phyloP scores from a whole-genome alignment of 2,797 vertebrate species.

The Martes flavigula region DNA sequence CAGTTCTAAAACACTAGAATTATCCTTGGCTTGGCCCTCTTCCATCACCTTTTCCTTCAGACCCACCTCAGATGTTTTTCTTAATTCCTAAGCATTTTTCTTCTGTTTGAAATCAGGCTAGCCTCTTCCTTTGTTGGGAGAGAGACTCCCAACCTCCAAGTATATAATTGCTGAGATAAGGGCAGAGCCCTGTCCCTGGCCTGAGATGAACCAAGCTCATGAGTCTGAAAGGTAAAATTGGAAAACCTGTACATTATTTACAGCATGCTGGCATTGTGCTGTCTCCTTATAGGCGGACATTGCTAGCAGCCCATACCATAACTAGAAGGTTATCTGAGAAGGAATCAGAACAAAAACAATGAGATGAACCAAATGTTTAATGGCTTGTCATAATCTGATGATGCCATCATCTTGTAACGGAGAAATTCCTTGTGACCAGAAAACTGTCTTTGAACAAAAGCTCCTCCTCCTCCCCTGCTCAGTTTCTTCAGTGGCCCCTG shows the following conservation, averaged over 20 bases:
- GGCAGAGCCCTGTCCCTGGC: background rate
- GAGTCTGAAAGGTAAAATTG: slow-evolving; percentile 6
- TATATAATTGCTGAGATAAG: background rate
- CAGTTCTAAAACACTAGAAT: background rate
- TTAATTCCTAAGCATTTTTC: background rate
- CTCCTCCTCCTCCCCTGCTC: background rate
- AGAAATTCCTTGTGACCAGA: background rate
- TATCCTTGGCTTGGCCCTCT: background rate
- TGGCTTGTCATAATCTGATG: background rate
- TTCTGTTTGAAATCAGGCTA: background rate
- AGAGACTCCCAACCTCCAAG: background rate
- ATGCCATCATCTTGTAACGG: background rate
- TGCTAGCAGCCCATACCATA: background rate
- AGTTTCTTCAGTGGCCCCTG: background rate
- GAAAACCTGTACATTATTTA: slow-evolving; percentile 7
- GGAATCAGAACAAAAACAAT: background rate
- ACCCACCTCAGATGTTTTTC: background rate
- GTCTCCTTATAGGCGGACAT: background rate
- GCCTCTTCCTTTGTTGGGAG: background rate
- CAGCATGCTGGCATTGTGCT: background rate
- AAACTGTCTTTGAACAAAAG: background rate
- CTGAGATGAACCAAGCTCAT: background rate
- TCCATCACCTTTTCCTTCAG: background rate
- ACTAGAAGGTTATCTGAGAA: background rate
- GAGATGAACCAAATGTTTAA: background rate